Evolutionary conservation across 1,140 invertebrate genomes (phyloP), one percentile per base, ranked within the genome.

Genomic region (Aphis gossypii): DNA sequence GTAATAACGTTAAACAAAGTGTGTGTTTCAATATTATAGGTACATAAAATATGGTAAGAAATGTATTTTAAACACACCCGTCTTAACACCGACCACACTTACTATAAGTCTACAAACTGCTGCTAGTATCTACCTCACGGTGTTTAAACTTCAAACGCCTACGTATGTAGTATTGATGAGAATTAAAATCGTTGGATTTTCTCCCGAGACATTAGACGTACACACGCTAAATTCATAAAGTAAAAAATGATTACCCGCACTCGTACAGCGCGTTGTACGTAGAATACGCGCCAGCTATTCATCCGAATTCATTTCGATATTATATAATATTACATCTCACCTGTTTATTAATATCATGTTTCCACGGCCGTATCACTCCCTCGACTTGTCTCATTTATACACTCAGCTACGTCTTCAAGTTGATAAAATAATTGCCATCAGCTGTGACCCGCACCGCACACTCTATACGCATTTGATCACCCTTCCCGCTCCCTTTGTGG

Each of bases 311-410:
- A 21, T 76, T 76, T 76, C 60, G n/a, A 76, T 76, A n/a, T n/a
- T 51, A 48, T 2, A 68, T n/a, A n/a, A n/a, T 68, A 76, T 76
- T 68, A 68, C 4, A 35, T 18, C 60, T 76, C 14, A 76, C 60
- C 60, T 76, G n/a, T 76, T 76, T 76, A 76, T 76, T 76, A 76
- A 76, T 76, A 76, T 76, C 60, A 76, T 76, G n/a, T 76, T 76
- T 76, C 60, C 18, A 76, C 30, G n/a, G 60, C 11, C 9, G 11
- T 30, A n/a, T n/a, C 30, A n/a, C n/a, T n/a, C 11, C 30, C 60
- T n/a, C 30, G 14, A 76, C 60, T 76, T 76, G 30, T 76, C n/a
- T 76, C 60, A 76, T 76, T 76, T 76, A 76, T 76, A n/a, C 30
- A 76, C 30, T 76, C 60, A n/a, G 60, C 60, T 68, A n/a, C 60